These are phyloP conservation scores for Tarsius wallacei DNA, from an alignment of 2,797 vertebrate species.

Conservation along the genomic window DNA sequence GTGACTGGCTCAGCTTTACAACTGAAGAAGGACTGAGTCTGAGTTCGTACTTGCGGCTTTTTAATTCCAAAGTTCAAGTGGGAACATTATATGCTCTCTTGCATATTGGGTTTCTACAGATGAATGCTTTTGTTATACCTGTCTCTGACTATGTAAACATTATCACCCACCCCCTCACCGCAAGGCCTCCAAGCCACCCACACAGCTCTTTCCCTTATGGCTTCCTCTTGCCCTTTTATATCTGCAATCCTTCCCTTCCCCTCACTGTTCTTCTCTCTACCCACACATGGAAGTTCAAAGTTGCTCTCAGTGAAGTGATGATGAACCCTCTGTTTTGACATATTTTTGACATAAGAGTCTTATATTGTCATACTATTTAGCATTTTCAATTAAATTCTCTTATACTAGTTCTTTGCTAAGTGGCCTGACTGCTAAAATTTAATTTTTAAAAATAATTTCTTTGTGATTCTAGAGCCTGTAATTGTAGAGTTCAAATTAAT, in stretches of 20 bases:
- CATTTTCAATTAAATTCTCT: constrained; percentile 37
- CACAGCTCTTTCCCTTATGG: background rate
- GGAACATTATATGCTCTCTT: background rate
- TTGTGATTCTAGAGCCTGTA: background rate
- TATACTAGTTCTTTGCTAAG: constrained; percentile 57
- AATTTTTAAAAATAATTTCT: constrained; percentile 48
- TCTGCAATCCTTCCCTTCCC: background rate
- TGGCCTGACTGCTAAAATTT: background rate
- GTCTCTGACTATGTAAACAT: background rate
- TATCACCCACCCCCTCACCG: accelerated
- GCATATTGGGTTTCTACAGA: background rate
- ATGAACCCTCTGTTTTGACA: background rate
- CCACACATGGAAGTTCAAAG: accelerated
- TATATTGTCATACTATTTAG: background rate
- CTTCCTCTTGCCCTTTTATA: background rate
- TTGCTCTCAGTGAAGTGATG: background rate
- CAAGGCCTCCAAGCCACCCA: background rate
- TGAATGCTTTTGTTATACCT: background rate
- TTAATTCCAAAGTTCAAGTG: background rate
- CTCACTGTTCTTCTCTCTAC: background rate
- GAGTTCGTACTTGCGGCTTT: background rate
- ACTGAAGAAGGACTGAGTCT: background rate
- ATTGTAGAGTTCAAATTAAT: background rate
- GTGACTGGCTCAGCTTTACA: background rate
- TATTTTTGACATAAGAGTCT: background rate